These are phyloP conservation scores for Drusus annulatus DNA, from an alignment of 1,140 invertebrate species.

Conservation along the genomic window DNA sequence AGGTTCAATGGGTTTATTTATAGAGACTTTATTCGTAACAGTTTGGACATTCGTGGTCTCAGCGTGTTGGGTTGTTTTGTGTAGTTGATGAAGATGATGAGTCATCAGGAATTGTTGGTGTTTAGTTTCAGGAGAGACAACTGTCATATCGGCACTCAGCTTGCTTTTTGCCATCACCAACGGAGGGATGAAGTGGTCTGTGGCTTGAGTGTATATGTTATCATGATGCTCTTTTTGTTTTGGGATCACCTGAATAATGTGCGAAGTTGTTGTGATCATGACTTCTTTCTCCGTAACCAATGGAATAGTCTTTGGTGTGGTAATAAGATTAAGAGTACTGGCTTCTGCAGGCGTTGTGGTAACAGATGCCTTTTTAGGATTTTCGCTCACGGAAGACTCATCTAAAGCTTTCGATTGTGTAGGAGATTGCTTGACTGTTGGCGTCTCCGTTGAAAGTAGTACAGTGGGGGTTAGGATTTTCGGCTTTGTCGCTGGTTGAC, in stretches of 20 bases:
- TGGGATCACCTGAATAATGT: neutral
- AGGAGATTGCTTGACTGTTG: conserved; percentile 9
- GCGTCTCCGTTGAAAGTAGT: neutral
- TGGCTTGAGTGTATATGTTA: conserved; percentile 68
- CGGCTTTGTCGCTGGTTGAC: neutral
- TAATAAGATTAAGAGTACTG: neutral
- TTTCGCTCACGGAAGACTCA: conserved; percentile 46
- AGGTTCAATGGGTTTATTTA: conserved; percentile 1
- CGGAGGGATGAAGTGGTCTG: conserved; percentile 70
- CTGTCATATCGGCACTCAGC: conserved; percentile 69
- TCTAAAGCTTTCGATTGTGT: conserved; percentile 34
- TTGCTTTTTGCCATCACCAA: conserved; percentile 71
- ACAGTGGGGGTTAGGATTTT: neutral
- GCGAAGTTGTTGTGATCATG: conserved; percentile 46
- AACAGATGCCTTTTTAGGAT: conserved; percentile 44
- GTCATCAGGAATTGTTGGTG: conserved; percentile 66
- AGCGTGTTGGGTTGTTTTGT: conserved; percentile 14
- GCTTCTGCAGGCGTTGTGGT: conserved; percentile 30
- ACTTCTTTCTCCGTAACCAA: conserved; percentile 26
- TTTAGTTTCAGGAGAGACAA: conserved; percentile 69
- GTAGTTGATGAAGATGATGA: conserved; percentile 54
- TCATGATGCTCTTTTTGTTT: conserved; percentile 65
- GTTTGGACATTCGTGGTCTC: conserved; percentile 16
- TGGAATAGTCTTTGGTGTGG: conserved; percentile 10
- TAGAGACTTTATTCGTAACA: conserved; percentile 23